Evolutionary conservation across 2,797 vertebrate genomes (phyloP), one percentile per base, ranked within the genome.

Genomic region (Myotis myotis): DNA sequence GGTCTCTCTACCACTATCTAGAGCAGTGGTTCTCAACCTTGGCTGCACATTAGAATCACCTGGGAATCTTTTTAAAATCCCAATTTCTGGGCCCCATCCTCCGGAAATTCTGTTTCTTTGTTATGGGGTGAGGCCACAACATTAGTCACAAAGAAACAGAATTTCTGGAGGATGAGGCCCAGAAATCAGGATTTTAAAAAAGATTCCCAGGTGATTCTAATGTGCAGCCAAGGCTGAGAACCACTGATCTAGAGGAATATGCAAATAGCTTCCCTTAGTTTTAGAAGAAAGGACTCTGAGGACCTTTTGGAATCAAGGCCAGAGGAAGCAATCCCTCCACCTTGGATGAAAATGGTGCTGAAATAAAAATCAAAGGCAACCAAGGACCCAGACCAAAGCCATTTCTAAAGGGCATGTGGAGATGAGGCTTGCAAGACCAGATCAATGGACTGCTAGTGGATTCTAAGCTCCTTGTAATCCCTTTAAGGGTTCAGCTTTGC

Each of bases 401-500:
- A 17, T 23, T 95, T 97, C 97, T 86, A 78, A 93, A 95, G 95
- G 93, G 97, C 96, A 76, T 66, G 49, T 0, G 23, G 64, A 91
- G 93, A 90, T 92, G 91, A 97, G 86, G 93, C 89, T 33, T 92
- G 71, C 91, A 93, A 96, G 96, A 93, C 91, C 70, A 41, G 94
- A 97, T 98, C 97, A 98, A 68, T 98, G 97, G 97, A 70, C 95
- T 33, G 3, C 90, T 62, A 66, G 95, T 92, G 96, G 82, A 87
- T 96, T 95, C 87, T 98, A 96, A 97, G 80, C 91, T 78, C 96
- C 96, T 94, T 97, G 93, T 97, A 97, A 98, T 97, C 97, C 89
- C 93, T 97, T 97, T 97, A 98, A 98, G 62, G 51, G 86, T 66
- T 38, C 89, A 91, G 92, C 96, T 98, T 98, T 98, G 95, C 97